Base-by-base conservation (phyloP, 2,888 invertebrate species). In the Drosophila percnosoma region DNA sequence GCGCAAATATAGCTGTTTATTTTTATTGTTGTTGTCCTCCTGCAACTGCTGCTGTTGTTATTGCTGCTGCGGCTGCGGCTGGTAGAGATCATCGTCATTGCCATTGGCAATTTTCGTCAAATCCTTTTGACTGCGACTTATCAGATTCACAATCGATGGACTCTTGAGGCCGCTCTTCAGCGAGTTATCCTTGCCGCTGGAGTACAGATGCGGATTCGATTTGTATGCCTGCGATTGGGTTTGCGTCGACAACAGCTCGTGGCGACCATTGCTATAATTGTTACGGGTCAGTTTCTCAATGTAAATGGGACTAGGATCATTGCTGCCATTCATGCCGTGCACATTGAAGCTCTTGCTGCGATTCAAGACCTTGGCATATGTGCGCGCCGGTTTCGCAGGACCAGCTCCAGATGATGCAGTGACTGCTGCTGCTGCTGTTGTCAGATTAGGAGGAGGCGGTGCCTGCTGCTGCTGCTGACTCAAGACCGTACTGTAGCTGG, bases 291-390 rank as follows among this genome's bases (percentile, higher is more conserved):
- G 74, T 80, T 93, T 92, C 81, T 93, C 92, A 69, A 93, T 85
- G 83, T 93, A 83, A 73, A 92, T 92, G 75, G 93, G 93, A 91
- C 92, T 93, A 85, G 93, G 93, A 87, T 94, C 94, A 63, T 93
- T 94, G 73, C 93, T 93, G 54, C 93, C 93, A 57, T 93, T 93
- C 90, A 93, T 90, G 68, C 95, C 96, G 87, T 97, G 96, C 83
- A 97, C 96, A 94, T 97, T 97, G 94, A 97, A 97, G 92, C 97
- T 97, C 93, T 97, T 97, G 93, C 97, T 97, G 70, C 97, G 94
- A 72, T 96, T 95, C 49, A 97, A 93, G 29, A 96, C 95, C 91
- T 96, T 96, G 15, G 91, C 89, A 93, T 96, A 96, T 49, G 96
- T 96, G 82, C 97, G 94, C 38, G 96, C 97, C 11, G 97, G 97